These are phyloP conservation scores for Otolemur garnettii DNA, from an alignment of 2,113 vertebrate species.

Conservation along the genomic window DNA sequence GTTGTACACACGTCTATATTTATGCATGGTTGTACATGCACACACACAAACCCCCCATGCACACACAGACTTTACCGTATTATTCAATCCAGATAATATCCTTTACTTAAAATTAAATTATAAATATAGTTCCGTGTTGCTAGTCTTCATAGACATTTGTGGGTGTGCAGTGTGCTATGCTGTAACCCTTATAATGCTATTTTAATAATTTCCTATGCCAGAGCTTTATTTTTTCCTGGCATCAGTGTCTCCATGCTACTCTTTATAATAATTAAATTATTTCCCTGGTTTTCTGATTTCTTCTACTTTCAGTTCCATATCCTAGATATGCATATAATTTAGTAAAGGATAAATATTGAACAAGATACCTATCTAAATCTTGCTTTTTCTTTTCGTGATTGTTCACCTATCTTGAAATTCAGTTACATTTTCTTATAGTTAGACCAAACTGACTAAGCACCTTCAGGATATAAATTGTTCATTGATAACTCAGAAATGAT, in stretches of 20 bases:
- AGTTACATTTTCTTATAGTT: conserved; percentile 6
- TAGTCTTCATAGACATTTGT: background rate
- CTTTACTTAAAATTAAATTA: conserved; percentile 36
- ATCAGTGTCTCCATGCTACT: background rate
- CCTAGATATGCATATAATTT: background rate
- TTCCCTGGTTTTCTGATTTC: background rate
- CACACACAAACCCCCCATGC: background rate
- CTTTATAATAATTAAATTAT: background rate
- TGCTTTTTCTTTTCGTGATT: background rate
- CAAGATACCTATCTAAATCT: background rate
- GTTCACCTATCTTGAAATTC: conserved; percentile 18
- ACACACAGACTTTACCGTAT: background rate
- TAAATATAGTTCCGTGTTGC: background rate
- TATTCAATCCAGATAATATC: background rate
- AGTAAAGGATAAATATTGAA: background rate
- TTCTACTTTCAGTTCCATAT: background rate
- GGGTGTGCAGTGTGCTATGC: background rate
- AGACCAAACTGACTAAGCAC: background rate
- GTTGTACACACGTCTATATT: background rate
- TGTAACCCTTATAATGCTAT: background rate
- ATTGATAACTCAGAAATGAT: conserved; percentile 40
- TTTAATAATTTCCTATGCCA: conserved; percentile 9
- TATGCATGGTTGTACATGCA: background rate
- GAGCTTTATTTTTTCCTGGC: background rate
- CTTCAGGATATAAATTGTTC: background rate